Evolutionary conservation across 1,140 invertebrate species (phyloP).

Genomic region (fruit fly (Drosophila melanogaster)): DNA sequence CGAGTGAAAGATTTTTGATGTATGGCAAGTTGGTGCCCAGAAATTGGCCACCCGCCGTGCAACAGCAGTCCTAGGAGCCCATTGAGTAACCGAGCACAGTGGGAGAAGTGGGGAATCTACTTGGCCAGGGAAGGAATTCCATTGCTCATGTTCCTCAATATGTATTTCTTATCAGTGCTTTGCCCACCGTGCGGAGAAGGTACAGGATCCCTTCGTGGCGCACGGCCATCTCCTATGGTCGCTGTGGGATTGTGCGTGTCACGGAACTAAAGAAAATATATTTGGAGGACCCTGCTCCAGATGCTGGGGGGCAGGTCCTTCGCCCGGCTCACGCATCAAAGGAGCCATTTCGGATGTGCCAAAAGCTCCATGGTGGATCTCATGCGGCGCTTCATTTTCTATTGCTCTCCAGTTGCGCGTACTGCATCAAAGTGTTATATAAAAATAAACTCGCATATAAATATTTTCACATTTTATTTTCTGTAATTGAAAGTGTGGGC

Average conservation of each 20-base stretch:
- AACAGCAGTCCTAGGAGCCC: constrained; percentile 20
- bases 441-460: constrained; percentile 26
- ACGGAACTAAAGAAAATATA: constrained; percentile 35
- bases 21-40: constrained; percentile 42
- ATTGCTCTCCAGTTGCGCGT: constrained; percentile 29
- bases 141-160: too few species aligned
- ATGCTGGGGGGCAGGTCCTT: constrained; percentile 42
- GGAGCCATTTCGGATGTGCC: constrained; percentile 40
- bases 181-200: constrained; percentile 7
- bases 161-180: too few species aligned
- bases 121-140: too few species aligned
- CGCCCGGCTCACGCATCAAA: constrained; percentile 36
- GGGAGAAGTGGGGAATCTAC: neutral
- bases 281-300: constrained; percentile 31
- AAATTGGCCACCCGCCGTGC: constrained; percentile 75
- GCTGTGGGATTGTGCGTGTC: constrained; percentile 40
- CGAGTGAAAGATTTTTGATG: constrained; percentile 48
- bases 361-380: constrained; percentile 38
- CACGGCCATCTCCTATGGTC: constrained; percentile 18
- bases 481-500: constrained; percentile 9
- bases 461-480: constrained; percentile 30
- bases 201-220: neutral
- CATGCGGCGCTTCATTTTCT: constrained; percentile 43
- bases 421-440: constrained; percentile 22
- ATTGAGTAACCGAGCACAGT: constrained; percentile 5